Evolutionary conservation across 2,113 vertebrate genomes (phyloP).

Genomic region (Oncorhynchus tshawytscha): DNA sequence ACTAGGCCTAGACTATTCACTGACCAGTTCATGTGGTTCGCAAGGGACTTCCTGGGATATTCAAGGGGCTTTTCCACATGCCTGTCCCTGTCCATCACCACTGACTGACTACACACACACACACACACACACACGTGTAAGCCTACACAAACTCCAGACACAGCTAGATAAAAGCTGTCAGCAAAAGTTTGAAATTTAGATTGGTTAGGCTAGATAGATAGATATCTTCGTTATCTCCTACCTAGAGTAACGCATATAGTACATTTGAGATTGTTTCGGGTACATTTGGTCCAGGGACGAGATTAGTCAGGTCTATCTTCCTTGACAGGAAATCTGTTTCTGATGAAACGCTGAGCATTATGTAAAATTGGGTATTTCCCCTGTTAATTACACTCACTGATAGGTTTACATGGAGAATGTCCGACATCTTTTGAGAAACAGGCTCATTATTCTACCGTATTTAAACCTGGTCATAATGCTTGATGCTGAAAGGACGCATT

Average conservation of each 20-base stretch:
- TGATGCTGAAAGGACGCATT: too few relatives aligned
- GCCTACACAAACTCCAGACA: too few relatives aligned
- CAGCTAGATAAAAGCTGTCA: too few relatives aligned
- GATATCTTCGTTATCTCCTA: neutral
- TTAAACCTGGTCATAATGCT: neutral
- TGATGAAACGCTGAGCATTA: neutral
- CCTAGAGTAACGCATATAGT: neutral
- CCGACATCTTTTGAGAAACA: neutral
- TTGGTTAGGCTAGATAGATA: neutral
- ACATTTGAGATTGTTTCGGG: neutral
- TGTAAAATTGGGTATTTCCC: conserved; percentile 1
- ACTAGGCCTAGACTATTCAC: neutral
- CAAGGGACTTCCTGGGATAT: conserved; percentile 43
- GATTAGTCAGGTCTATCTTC: conserved; percentile 7
- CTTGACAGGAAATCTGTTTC: neutral
- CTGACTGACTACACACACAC: conserved; percentile 33
- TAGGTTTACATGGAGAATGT: neutral
- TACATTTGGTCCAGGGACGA: neutral
- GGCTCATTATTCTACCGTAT: too few relatives aligned
- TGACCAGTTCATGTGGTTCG: conserved; percentile 38
- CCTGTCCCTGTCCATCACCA: conserved; percentile 27
- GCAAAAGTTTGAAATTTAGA: neutral
- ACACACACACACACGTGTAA: neutral
- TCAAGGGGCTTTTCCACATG: conserved; percentile 47
- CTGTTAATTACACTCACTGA: neutral